phyloP scores from a whole-genome alignment of 1,140 invertebrate genomes.

The Ladona fulva region DNA sequence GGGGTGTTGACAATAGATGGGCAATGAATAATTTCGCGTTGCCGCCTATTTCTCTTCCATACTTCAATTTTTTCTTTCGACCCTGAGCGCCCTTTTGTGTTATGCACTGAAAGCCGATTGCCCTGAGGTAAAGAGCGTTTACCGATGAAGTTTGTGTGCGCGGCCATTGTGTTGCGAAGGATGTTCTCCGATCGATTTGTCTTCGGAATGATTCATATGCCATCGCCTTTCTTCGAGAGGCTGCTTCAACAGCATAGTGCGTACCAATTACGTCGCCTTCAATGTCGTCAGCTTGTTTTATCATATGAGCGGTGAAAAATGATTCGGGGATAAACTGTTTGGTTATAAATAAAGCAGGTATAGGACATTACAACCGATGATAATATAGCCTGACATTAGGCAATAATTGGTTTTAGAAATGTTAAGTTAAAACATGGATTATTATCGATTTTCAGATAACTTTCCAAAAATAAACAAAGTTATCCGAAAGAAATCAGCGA shows the following conservation, averaged over 20 bases:
- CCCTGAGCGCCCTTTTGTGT: neutral
- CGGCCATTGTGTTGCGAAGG: neutral
- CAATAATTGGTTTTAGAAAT: no score
- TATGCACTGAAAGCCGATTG: neutral
- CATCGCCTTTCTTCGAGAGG: neutral
- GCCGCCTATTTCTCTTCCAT: neutral
- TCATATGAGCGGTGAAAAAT: no score
- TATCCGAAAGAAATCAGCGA: no score
- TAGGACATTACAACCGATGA: no score
- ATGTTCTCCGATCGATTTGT: neutral
- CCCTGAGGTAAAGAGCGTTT: neutral
- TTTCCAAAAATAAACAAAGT: no score
- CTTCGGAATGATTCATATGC: slow-evolving; percentile 1
- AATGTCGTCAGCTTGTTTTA: neutral
- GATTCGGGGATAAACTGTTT: no score
- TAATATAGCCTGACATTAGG: no score
- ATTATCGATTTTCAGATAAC: no score
- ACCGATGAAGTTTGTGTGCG: neutral
- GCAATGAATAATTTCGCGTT: neutral
- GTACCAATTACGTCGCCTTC: neutral
- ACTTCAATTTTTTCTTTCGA: neutral
- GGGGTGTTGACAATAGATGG: neutral
- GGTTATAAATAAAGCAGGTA: no score
- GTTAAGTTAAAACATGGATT: no score
- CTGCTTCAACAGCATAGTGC: neutral